Conservation (phyloP, 2,888 invertebrate species). For the Congeria kusceri region DNA sequence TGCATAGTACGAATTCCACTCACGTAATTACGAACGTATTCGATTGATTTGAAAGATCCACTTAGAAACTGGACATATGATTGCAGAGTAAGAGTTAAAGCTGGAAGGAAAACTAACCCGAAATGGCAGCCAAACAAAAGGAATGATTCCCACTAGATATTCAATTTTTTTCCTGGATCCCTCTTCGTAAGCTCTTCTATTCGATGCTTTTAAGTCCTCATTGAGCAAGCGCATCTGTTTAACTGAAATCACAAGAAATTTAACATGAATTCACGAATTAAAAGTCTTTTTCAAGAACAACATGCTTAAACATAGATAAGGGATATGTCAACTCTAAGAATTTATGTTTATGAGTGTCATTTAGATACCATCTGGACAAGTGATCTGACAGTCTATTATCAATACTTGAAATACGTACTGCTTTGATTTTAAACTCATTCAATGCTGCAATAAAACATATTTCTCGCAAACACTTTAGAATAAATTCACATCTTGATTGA, state of each 20-base stretch:
- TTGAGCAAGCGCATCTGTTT: not conserved
- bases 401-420: conserved; percentile 4
- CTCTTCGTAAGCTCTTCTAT: conserved; percentile 16
- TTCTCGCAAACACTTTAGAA: conserved; percentile 39
- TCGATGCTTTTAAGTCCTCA: not conserved
- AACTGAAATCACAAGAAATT: conserved; percentile 11
- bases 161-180: conserved; percentile 17
- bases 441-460: conserved; percentile 28
- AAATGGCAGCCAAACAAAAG: conserved; percentile 30
- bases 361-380: conserved; percentile 14
- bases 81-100: conserved; percentile 14
- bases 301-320: not conserved
- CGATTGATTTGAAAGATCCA: too few relatives aligned
- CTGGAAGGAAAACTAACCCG: conserved; percentile 17
- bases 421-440: conserved; percentile 32
- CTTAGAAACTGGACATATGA: conserved; percentile 31
- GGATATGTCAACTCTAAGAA: conserved; percentile 3
- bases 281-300: not conserved
- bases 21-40: too few relatives aligned
- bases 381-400: conserved; percentile 36
- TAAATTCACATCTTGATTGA: conserved; percentile 10
- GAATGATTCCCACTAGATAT: conserved; percentile 21
- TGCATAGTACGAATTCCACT: too few relatives aligned
- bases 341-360: conserved; percentile 2
- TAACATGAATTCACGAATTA: not conserved